Conservation (phyloP, 2,113 vertebrate genomes). For the Argyrosomus japonicus region DNA sequence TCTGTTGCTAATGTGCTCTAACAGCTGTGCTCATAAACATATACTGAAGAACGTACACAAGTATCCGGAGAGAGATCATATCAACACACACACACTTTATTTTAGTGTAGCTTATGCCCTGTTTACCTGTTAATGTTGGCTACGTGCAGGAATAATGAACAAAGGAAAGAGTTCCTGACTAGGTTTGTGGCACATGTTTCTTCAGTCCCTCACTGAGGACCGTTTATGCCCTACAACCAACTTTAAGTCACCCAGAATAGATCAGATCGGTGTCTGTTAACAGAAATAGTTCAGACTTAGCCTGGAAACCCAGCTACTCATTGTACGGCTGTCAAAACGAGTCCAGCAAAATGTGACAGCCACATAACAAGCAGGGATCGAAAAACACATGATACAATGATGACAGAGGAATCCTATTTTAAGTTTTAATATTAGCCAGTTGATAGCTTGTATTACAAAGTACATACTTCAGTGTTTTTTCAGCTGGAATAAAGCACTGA, state of each 20-base stretch:
- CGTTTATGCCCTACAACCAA: slow-evolving; percentile 38
- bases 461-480: background rate
- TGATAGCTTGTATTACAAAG: background rate
- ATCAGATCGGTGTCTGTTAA: slow-evolving; percentile 47
- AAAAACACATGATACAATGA: background rate
- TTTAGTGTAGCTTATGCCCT: background rate
- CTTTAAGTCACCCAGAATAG: slow-evolving; percentile 52
- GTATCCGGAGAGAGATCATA: background rate
- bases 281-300: slow-evolving; percentile 66
- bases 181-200: slow-evolving; percentile 45
- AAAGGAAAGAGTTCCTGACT: slow-evolving; percentile 16
- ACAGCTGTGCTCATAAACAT: slow-evolving; percentile 14
- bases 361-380: background rate
- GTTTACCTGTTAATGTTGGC: background rate
- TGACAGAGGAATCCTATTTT: background rate
- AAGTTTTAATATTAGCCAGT: background rate
- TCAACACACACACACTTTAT: background rate
- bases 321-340: slow-evolving; percentile 35
- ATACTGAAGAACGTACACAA: slow-evolving; percentile 8
- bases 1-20: slow-evolving; percentile 17
- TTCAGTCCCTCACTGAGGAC: slow-evolving; percentile 41
- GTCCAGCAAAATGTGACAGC: slow-evolving; percentile 25
- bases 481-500: background rate
- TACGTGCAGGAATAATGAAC: background rate
- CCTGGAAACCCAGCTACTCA: slow-evolving; percentile 65